Conservation (phyloP, 2,888 invertebrate genomes). For the Drosophila robusta region DNA sequence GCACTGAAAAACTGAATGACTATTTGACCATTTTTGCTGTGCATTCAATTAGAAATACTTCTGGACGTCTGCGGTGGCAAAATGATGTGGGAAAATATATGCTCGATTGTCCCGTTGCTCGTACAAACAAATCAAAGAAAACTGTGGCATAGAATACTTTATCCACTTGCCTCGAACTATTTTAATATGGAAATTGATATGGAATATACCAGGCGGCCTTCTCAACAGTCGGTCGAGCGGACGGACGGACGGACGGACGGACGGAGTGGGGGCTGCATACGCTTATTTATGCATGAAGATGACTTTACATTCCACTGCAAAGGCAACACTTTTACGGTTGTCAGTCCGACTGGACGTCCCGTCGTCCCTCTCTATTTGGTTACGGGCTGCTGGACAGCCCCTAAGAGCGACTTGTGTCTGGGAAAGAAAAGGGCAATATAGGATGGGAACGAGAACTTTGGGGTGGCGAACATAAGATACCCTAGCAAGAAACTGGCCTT, state of each 20-base stretch:
- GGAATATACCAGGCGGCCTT: conserved; percentile 28
- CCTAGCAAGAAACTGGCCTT: background rate
- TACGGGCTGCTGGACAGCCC: conserved; percentile 69
- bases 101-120: conserved; percentile 5
- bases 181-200: conserved; percentile 81
- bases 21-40: conserved; percentile 41
- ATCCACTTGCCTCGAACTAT: conserved; percentile 50
- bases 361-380: conserved; percentile 53
- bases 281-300: conserved; percentile 80
- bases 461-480: conserved; percentile 17
- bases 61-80: conserved; percentile 43
- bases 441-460: background rate
- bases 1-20: conserved; percentile 30
- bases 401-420: conserved; percentile 39
- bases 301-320: conserved; percentile 73
- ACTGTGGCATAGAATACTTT: conserved; percentile 32
- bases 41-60: conserved; percentile 75
- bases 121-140: conserved; percentile 68
- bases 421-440: conserved; percentile 46
- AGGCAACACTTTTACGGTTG: conserved; percentile 78
- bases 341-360: conserved; percentile 32
- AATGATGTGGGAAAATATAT: conserved; percentile 72
- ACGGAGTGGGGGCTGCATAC: conserved; percentile 15
- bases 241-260: background rate
- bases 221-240: background rate